These are phyloP conservation scores for Epizoanthus illoricatus DNA, from an alignment of 92 coral and sea anemone genomes.

Conservation along the genomic window DNA sequence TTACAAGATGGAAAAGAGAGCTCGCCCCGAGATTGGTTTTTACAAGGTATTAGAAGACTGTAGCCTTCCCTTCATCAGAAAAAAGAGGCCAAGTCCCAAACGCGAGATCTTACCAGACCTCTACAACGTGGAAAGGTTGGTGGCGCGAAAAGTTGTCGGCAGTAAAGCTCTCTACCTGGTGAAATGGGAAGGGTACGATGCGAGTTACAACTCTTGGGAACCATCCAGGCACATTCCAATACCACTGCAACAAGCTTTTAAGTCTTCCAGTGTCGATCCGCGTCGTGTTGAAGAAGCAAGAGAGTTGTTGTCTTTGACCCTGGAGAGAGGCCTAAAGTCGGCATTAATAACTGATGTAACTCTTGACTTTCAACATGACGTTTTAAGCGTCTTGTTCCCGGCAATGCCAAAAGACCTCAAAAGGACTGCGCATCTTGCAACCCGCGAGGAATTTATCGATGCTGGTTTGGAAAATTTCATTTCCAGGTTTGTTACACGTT, in stretches of 20 bases:
- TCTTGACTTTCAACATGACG: not conserved
- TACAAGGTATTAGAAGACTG: not conserved
- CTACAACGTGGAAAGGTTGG: conserved; percentile 13
- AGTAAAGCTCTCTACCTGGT: not conserved
- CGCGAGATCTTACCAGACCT: not conserved
- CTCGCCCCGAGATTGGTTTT: conserved; percentile 6
- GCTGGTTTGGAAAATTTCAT: conserved; percentile 3
- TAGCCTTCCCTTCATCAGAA: not conserved
- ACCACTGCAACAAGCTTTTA: no score
- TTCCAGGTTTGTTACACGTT: not conserved
- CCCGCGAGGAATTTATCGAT: not conserved
- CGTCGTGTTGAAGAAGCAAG: not conserved
- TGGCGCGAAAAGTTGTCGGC: not conserved
- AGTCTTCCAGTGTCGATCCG: no score
- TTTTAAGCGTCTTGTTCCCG: not conserved
- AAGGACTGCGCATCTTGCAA: not conserved
- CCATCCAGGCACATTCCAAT: not conserved
- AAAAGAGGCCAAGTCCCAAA: not conserved
- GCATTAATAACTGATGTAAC: not conserved
- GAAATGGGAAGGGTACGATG: conserved; percentile 2
- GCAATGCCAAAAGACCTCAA: not conserved
- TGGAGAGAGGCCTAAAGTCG: not conserved
- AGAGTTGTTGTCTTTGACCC: not conserved
- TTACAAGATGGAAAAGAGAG: not conserved
- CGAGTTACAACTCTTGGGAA: not conserved